Conservation (phyloP, 2,113 vertebrate genomes). For the Cygnus buccinator region DNA sequence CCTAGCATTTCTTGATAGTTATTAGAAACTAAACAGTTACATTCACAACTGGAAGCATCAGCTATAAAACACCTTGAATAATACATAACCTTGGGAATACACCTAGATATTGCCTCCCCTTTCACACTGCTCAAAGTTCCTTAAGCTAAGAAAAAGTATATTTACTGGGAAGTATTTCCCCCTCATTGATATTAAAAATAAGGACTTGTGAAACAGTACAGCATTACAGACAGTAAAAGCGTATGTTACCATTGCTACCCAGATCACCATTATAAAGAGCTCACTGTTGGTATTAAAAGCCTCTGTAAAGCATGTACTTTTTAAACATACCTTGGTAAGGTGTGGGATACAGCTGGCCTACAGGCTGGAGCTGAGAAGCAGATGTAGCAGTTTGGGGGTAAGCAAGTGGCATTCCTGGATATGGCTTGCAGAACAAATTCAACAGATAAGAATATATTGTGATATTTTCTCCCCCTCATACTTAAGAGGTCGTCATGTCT, state of each 20-base stretch:
- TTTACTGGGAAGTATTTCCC: not conserved
- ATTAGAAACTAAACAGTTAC: no score
- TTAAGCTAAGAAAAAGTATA: not conserved
- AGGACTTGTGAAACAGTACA: not conserved
- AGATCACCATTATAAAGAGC: not conserved
- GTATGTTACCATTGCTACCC: not conserved
- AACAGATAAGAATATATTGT: not conserved
- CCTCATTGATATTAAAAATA: not conserved
- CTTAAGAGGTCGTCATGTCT: not conserved
- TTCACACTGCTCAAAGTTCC: not conserved
- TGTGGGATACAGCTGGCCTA: slow-evolving; percentile 83
- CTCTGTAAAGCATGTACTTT: not conserved
- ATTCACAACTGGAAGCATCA: not conserved
- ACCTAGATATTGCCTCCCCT: not conserved
- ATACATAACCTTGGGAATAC: not conserved
- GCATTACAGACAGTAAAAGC: not conserved
- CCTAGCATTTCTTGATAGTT: not conserved
- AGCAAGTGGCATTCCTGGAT: slow-evolving; percentile 75
- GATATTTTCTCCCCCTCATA: not conserved
- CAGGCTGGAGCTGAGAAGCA: slow-evolving; percentile 86
- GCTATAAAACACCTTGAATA: not conserved
- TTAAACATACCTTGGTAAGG: slow-evolving; percentile 87
- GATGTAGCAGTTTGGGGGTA: slow-evolving; percentile 77
- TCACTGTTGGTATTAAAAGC: not conserved
- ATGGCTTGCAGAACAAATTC: slow-evolving; percentile 74